Evolutionary conservation across 2,797 vertebrate genomes (phyloP).

Genomic region (Monodelphis domestica): DNA sequence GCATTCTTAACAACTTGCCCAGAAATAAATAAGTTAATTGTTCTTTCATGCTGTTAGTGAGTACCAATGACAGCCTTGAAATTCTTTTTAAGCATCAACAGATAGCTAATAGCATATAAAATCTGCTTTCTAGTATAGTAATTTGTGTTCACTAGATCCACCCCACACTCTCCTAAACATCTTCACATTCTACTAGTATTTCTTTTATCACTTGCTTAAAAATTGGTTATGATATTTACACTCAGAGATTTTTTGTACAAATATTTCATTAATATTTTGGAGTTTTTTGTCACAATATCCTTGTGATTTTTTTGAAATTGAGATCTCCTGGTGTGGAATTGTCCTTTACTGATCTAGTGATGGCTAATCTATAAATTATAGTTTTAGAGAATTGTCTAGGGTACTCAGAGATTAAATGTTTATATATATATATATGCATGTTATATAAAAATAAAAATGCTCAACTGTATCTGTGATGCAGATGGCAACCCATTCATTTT

Average conservation of each 20-base stretch:
- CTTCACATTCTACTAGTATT: not conserved
- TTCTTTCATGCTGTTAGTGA: not conserved
- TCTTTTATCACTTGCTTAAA: not conserved
- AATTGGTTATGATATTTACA: not conserved
- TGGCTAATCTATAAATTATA: not conserved
- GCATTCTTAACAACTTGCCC: not conserved
- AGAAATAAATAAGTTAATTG: not conserved
- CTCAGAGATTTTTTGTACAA: not conserved
- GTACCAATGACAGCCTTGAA: not conserved
- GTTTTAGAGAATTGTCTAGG: not conserved
- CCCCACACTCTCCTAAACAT: not conserved
- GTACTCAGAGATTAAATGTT: not conserved
- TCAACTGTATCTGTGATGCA: not conserved
- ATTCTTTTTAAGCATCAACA: not conserved
- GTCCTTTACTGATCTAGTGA: not conserved
- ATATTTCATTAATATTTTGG: not conserved
- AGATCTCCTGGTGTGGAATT: not conserved
- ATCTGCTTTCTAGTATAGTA: not conserved
- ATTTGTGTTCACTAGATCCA: not conserved
- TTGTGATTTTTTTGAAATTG: not conserved
- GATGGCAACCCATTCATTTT: not conserved
- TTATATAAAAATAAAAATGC: not conserved
- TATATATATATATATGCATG: not conserved
- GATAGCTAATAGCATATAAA: not conserved
- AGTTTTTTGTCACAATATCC: not conserved